Conservation (phyloP, 2,888 invertebrate species). For the Sceliomorpha sp. region DNA sequence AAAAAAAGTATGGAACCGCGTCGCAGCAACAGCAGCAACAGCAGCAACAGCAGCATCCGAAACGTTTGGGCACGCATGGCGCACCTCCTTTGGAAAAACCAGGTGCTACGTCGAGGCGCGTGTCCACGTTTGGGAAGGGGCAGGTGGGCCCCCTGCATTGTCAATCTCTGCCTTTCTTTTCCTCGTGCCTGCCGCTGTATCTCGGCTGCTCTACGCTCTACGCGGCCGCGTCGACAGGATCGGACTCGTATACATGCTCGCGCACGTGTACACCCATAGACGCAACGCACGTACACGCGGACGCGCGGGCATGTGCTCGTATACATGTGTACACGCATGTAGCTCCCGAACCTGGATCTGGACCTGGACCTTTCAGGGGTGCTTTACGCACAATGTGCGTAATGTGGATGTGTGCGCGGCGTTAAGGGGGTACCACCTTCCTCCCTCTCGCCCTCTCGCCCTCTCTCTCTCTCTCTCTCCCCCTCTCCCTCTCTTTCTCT, state of each 20-base stretch:
- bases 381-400: conserved; percentile 62
- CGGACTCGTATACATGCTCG: conserved; percentile 33
- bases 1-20: too few relatives aligned
- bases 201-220: conserved; percentile 20
- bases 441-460: conserved; percentile 22
- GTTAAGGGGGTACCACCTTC: conserved; percentile 64
- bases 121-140: conserved; percentile 76
- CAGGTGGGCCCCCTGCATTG: conserved; percentile 80
- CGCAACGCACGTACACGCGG: conserved; percentile 23
- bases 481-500: conserved; percentile 15
- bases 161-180: conserved; percentile 78
- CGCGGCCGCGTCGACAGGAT: conserved; percentile 42
- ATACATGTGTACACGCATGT: conserved; percentile 18
- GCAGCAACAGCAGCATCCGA: conserved; percentile 33
- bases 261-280: conserved; percentile 35
- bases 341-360: conserved; percentile 35
- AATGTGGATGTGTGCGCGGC: conserved; percentile 74
- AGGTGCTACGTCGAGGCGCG: conserved; percentile 75
- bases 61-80: conserved; percentile 6
- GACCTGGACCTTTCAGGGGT: conserved; percentile 60
- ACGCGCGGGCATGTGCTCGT: conserved; percentile 11
- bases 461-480: conserved; percentile 20
- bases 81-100: conserved; percentile 49
- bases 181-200: conserved; percentile 42
- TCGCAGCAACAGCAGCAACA: too few relatives aligned